Base-by-base conservation (phyloP, 2,113 vertebrate species). In the Lagopus leucura region DNA sequence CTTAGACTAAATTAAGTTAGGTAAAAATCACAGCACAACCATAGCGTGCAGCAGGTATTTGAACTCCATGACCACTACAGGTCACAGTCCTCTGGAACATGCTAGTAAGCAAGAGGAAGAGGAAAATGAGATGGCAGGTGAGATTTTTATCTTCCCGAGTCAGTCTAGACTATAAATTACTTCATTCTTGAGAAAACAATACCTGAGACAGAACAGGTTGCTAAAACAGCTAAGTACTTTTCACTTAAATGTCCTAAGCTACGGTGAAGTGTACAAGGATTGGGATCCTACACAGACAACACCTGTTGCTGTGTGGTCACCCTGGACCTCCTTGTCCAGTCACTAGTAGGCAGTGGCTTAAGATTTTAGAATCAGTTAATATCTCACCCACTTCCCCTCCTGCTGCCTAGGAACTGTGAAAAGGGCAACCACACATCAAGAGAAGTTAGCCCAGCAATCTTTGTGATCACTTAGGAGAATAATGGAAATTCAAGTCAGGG, bases 191-290 rank as follows among this genome's bases (percentile, higher is more conserved):
- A 12, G 11, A 22, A 75, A 90, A 64, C 36, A 11, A 45, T 7
- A 2, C 22, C 57, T 55, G 17, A 64, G 32, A 78, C 11, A 60
- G 34, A 75, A 82, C 1, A 75, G 11, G 25, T 34, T 78, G 69
- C 34, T 63, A 7, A 72, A 78, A 54, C 5, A 57, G 30, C 1
- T 1, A 1, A 40, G 13, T 61, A 38, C 48, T 82, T 72, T 17
- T 20, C 22, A 48, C 48, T 45, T 60, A 67, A 70, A 71, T 21
- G 77, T 32, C 30, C 15, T 64, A 58, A 81, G 12, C 21, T 90
- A 25, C 10, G 48, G 3, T 1, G 27, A 14, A 14, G 19, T 32
- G 5, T 36, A 66, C 20, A 66, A 70, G 13, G 40, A 2, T 0
- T 7, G 13, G 4, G 7, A 7, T n/a, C 64, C 54, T 76, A 70